Percentiles rank a stretch among this genome's conserved stretches.
Conservation (phyloP, 64 coral and sea anemone species). For the Astreopora myriophthalma region DNA sequence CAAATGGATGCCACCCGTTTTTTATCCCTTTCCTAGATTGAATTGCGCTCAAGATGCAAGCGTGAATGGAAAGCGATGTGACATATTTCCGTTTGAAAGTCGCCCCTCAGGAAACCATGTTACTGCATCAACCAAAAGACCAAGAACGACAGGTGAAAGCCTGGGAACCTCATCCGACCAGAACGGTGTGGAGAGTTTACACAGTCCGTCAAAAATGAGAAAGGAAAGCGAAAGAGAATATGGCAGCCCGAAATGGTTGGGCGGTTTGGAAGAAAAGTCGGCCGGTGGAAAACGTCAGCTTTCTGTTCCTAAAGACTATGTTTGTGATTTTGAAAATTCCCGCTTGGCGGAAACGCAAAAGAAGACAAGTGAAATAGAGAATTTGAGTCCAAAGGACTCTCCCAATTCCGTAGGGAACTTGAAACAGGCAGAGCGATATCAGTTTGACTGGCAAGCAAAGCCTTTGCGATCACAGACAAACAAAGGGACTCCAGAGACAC, state of each 20-base stretch:
- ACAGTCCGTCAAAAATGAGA: background rate
- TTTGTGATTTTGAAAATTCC: background rate
- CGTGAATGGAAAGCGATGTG: background rate
- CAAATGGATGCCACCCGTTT: background rate
- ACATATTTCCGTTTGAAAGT: background rate
- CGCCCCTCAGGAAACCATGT: background rate
- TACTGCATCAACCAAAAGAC: background rate
- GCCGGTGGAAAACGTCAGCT: background rate
- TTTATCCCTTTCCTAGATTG: background rate
- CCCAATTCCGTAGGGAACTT: background rate
- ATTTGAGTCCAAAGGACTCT: background rate
- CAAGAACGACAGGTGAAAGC: background rate
- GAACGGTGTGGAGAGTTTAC: background rate
- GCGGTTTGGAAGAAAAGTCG: background rate
- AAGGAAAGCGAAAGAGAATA: background rate
- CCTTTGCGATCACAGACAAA: background rate
- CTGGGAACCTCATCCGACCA: background rate
- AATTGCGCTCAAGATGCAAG: background rate
- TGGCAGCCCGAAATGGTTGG: background rate
- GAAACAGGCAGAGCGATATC: background rate
- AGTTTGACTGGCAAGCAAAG: background rate
- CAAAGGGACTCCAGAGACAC: background rate
- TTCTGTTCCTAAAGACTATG: background rate
- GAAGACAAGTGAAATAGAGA: background rate
- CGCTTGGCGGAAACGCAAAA: background rate